These are phyloP conservation scores for Triplophysa rosa DNA, from an alignment of 2,113 vertebrate genomes.

Conservation along the genomic window DNA sequence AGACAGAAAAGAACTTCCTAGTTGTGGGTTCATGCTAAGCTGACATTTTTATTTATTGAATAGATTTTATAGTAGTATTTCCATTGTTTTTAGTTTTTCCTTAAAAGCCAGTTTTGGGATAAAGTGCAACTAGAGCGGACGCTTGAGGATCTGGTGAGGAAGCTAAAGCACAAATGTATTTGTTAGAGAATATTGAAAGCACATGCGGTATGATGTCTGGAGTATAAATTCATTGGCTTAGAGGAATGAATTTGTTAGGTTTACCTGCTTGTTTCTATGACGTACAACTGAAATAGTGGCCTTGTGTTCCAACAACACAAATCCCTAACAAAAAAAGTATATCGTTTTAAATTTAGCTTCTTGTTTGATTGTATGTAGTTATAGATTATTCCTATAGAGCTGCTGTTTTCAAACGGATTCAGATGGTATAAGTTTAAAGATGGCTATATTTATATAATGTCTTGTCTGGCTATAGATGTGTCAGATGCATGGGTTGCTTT, in stretches of 20 bases:
- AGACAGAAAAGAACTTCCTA: conserved; percentile 53
- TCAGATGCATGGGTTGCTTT: conserved; percentile 24
- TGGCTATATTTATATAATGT: conserved; percentile 43
- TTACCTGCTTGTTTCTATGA: conserved; percentile 24
- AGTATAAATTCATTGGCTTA: conserved; percentile 1
- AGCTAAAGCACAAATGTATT: conserved; percentile 45
- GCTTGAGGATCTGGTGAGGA: background rate
- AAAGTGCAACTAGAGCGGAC: conserved; percentile 2
- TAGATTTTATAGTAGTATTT: conserved; percentile 1
- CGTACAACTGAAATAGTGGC: conserved; percentile 39
- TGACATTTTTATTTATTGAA: conserved; percentile 6
- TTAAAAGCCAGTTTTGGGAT: conserved; percentile 8
- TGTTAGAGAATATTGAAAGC: conserved; percentile 40
- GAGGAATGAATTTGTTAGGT: conserved; percentile 1
- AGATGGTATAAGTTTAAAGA: conserved; percentile 17
- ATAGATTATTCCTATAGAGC: conserved; percentile 28
- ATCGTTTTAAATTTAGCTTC: conserved; percentile 38
- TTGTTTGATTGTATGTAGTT: conserved; percentile 12
- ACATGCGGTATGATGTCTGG: conserved; percentile 16
- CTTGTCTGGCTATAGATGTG: conserved; percentile 34
- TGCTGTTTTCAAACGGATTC: conserved; percentile 26
- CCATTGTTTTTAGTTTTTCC: conserved; percentile 8
- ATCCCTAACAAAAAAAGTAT: conserved; percentile 12
- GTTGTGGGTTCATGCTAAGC: conserved; percentile 26
- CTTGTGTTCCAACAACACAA: conserved; percentile 44